Base-by-base conservation (phyloP, 1,140 invertebrate species). In the Drosophila virilis region DNA sequence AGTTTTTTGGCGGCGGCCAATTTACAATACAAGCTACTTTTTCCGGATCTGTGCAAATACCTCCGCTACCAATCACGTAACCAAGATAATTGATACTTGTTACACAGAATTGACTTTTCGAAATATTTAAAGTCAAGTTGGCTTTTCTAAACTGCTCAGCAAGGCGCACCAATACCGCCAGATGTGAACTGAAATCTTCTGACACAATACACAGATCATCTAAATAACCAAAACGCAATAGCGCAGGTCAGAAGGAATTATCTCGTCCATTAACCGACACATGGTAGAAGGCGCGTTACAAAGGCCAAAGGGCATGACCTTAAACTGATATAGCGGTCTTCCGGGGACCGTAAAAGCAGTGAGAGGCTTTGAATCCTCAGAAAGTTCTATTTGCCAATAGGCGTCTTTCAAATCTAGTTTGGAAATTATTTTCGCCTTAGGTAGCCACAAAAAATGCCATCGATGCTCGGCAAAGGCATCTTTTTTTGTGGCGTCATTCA, bases 321-420 rank as follows among this genome's bases (percentile, higher is more conserved):
- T n/a, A 55, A 91, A 52, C 84, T 92, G 8, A 76, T 82, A 50
- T 79, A 48, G 13, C 64, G 80, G 35, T 83, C 89, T 9, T 77
- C 74, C 54, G 88, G 79, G 71, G 4, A 93, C n/a, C n/a, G n/a
- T n/a, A n/a, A n/a, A n/a, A n/a, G n/a, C n/a, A n/a, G n/a, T n/a
- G n/a, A n/a, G n/a, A 1, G 77, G 62, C 38, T 59, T 61, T n/a
- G 64, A 65, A 12, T 72, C 42, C 33, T 48, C 17, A 0, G 59
- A 54, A 32, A 79, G 38, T 10, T 46, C 48, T 15, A 88, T 78
- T 68, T 89, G 78, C 74, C 71, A 81, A 67, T 79, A 91, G 28
- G 48, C n/a, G n/a, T n/a, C n/a, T n/a, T n/a, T n/a, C n/a, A n/a
- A n/a, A n/a, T n/a, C n/a, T n/a, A n/a, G n/a, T 22, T 62, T 65